These are phyloP conservation scores for Pachyramphus minor DNA, from an alignment of 2,113 vertebrate genomes.

Conservation along the genomic window DNA sequence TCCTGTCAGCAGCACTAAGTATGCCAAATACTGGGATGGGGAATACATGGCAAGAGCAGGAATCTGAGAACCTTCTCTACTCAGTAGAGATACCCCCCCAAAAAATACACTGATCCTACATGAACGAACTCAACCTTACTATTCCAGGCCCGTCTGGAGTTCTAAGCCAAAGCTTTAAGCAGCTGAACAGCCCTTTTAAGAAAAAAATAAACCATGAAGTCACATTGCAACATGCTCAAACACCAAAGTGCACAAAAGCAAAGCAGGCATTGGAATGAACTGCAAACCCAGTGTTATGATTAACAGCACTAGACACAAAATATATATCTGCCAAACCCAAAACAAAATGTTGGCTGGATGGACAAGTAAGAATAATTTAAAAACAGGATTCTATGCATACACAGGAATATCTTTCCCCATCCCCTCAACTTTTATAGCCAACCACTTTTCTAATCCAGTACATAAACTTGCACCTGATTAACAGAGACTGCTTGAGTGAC, in stretches of 20 bases:
- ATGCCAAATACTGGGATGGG: not conserved
- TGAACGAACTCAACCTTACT: not conserved
- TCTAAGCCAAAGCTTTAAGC: not conserved
- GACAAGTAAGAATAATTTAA: not conserved
- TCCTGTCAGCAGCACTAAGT: not conserved
- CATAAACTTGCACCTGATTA: not conserved
- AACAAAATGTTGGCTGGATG: not conserved
- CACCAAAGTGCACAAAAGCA: not conserved
- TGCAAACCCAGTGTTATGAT: not conserved
- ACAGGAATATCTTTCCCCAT: not conserved
- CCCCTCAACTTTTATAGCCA: not conserved
- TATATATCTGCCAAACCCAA: not conserved
- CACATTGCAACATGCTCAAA: not conserved
- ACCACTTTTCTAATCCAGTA: not conserved
- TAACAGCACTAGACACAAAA: not conserved
- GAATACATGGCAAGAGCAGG: not conserved
- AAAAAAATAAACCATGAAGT: not conserved
- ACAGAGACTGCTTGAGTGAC: not conserved
- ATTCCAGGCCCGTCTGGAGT: not conserved
- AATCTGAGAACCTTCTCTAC: not conserved
- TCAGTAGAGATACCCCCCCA: accelerated
- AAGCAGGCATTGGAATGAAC: not conserved
- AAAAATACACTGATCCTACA: not conserved
- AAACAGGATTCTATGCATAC: not conserved
- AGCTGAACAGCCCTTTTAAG: not conserved